A percentile compares a stretch with the other conserved stretches of the same genome.
Conservation (phyloP, 2,797 vertebrate genomes). For the Cryptoblepharus egeriae region DNA sequence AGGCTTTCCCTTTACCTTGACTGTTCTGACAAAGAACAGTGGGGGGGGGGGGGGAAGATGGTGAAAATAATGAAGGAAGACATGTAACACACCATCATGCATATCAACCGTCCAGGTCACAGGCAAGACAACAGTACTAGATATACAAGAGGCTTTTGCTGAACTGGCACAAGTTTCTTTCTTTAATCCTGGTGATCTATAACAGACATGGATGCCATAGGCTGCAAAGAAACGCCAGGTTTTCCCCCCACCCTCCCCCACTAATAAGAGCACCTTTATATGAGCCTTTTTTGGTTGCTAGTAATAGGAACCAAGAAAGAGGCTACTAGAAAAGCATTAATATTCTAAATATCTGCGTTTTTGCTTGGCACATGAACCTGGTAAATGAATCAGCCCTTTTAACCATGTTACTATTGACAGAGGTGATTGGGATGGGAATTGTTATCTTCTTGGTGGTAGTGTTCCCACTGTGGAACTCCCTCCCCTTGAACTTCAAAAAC, state of each 20-base stretch:
- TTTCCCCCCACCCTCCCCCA: too few species aligned
- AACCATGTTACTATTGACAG: too few species aligned
- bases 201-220: background rate
- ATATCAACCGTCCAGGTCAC: too few species aligned
- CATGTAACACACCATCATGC: background rate
- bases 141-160: background rate
- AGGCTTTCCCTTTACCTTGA: background rate
- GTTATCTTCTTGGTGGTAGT: too few species aligned
- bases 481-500: too few species aligned
- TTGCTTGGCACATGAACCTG: too few species aligned
- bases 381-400: too few species aligned
- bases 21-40: background rate
- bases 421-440: too few species aligned
- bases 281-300: too few species aligned
- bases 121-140: too few species aligned
- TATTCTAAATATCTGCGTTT: background rate
- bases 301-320: background rate
- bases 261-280: too few species aligned
- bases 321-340: background rate
- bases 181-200: background rate
- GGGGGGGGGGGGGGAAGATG: background rate
- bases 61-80: background rate
- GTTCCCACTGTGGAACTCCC: too few species aligned
- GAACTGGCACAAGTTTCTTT: background rate
- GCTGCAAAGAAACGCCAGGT: background rate